phyloP scores from a whole-genome alignment of 2,888 invertebrate genomes.

The Polyploca ridens region DNA sequence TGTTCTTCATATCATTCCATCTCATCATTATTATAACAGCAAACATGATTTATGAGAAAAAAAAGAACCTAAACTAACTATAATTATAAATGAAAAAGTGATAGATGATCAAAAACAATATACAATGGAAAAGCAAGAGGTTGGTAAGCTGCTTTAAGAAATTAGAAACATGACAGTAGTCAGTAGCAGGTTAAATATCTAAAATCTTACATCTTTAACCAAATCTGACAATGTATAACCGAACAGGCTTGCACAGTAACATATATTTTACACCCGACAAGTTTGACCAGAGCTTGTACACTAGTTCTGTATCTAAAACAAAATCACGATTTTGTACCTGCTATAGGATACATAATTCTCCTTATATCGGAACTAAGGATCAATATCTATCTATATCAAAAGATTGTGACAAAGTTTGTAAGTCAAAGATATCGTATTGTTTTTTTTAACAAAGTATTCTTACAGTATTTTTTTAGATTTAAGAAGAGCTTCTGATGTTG shows the following conservation, averaged over 20 bases:
- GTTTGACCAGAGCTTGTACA: background rate
- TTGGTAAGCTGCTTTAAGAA: background rate
- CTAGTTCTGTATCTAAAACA: background rate
- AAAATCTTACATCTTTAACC: background rate
- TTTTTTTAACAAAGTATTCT: background rate
- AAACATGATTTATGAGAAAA: too few relatives aligned
- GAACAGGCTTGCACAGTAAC: background rate
- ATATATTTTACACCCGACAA: slow-evolving; percentile 1
- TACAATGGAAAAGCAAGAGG: too few relatives aligned
- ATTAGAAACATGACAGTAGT: background rate
- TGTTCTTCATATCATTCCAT: too few relatives aligned
- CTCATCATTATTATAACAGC: too few relatives aligned
- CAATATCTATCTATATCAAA: slow-evolving; percentile 7
- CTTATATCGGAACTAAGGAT: slow-evolving; percentile 2
- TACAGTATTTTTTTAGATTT: too few relatives aligned
- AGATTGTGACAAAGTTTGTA: background rate
- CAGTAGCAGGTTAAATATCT: background rate
- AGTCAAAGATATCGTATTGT: background rate
- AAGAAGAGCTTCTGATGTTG: background rate
- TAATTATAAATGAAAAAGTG: too few relatives aligned
- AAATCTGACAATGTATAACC: background rate
- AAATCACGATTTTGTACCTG: slow-evolving; percentile 2
- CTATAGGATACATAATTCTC: background rate
- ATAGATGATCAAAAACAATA: too few relatives aligned
- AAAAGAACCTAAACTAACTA: too few relatives aligned